Evolutionary conservation across 1,140 invertebrate species (phyloP), one percentile per base, ranked within the genome.

Genomic region (Fopius arisanus): DNA sequence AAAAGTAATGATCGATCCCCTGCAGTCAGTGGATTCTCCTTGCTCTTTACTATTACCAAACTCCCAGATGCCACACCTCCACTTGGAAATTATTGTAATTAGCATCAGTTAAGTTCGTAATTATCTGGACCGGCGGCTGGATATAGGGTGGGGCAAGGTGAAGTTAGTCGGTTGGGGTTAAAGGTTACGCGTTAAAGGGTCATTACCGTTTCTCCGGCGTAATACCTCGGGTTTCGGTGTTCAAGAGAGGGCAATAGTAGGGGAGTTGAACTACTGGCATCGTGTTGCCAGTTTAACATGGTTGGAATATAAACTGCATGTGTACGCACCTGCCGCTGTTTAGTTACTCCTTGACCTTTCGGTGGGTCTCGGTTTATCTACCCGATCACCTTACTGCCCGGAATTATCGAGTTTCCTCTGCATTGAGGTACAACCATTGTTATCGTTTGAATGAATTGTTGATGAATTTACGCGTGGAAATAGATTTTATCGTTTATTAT

Each of bases 61-160:
- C 69, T 69, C n/a, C 31, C 33, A 54, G 62, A 70, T 70, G 70
- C 72, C 75, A 78, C 80, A 81, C 76, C 80, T 80, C 73, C 72
- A 71, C 75, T 66, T 76, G 54, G 6, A 81, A 83, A 83, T 83
- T 83, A 82, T 83, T 83, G 80, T 83, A 83, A 83, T 83, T 81
- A 82, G 77, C 80, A 83, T 81, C 78, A 74, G 82, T 81, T 82
- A 82, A 81, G 80, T 82, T 76, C 76, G 79, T 81, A 82, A 83
- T 83, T 82, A 82, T 79, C 31, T 68, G 74, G 59, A 71, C 19
- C 40, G 26, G 66, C 28, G 63, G 51, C 33, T 29, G 41, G 0
- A 2, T 1, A 43, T 4, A 43, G 28, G 12, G n/a, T 43, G 33
- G 28, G 21, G 3, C n/a, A 43, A 21, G 40, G 43, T 26, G 40